Conservation (phyloP, 2,888 invertebrate genomes). For the Andrena flavipes region DNA sequence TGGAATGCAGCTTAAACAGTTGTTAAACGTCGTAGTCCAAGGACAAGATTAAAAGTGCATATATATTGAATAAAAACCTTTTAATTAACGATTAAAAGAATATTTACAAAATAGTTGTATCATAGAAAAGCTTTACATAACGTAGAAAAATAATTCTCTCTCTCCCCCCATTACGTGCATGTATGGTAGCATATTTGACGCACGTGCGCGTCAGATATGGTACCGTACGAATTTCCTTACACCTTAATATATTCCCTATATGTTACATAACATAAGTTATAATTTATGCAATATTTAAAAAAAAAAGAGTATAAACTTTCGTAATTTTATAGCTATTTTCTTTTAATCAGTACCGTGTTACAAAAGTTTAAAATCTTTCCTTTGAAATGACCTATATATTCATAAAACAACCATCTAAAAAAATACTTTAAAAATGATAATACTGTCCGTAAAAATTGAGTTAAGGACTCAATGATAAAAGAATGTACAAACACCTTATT, state of each 20-base stretch:
- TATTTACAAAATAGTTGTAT: slow-evolving; percentile 6
- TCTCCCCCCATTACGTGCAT: too few species aligned
- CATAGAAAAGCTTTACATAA: slow-evolving; percentile 2
- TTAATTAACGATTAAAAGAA: not conserved
- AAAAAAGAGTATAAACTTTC: not conserved
- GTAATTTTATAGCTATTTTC: not conserved
- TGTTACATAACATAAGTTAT: not conserved
- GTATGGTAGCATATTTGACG: too few species aligned
- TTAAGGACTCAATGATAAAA: not conserved
- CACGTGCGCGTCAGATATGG: not conserved
- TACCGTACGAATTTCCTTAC: not conserved
- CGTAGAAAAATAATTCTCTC: not conserved
- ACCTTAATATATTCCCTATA: not conserved
- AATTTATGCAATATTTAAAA: not conserved
- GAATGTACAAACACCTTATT: slow-evolving; percentile 2
- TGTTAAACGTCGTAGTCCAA: slow-evolving; percentile 73
- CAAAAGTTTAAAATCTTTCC: not conserved
- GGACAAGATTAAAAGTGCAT: not conserved
- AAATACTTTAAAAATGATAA: not conserved
- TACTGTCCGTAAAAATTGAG: slow-evolving; percentile 6
- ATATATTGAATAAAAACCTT: slow-evolving; percentile 1
- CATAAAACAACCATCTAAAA: too few species aligned
- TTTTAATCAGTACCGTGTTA: not conserved
- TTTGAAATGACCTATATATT: not conserved
- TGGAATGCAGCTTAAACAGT: slow-evolving; percentile 73